phyloP scores from a whole-genome alignment of 2,888 invertebrate genomes.

The Neoaliturus tenellus region DNA sequence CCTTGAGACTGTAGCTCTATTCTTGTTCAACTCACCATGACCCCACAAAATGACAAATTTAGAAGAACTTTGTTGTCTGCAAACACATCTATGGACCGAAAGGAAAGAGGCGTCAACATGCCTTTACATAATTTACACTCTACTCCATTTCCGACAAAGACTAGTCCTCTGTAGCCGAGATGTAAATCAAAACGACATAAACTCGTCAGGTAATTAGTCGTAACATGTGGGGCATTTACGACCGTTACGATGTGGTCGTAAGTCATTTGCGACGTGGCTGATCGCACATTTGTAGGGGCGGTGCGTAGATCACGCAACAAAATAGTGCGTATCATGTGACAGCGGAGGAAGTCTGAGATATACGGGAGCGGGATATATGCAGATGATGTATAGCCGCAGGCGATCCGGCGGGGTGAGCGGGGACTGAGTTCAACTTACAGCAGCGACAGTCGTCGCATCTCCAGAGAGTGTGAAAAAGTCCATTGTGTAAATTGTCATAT shows the following conservation, averaged over 20 bases:
- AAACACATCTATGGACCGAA: no score
- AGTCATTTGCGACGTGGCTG: slow-evolving; percentile 30
- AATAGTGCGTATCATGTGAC: slow-evolving; percentile 39
- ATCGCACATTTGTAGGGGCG: slow-evolving; percentile 40
- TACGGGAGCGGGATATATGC: not conserved
- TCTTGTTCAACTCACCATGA: no score
- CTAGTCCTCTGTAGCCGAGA: not conserved
- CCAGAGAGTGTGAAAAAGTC: no score
- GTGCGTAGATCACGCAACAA: not conserved
- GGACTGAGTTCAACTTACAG: no score
- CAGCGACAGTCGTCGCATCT: no score
- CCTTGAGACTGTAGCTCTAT: no score
- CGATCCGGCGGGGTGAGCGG: no score
- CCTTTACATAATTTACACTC: not conserved
- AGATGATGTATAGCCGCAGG: no score
- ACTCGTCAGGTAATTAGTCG: slow-evolving; percentile 43
- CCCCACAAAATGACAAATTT: no score
- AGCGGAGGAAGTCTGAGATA: not conserved
- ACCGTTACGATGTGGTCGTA: not conserved
- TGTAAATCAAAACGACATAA: slow-evolving; percentile 36
- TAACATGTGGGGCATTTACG: not conserved
- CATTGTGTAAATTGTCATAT: no score
- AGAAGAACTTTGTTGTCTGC: no score
- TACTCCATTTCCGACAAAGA: not conserved
- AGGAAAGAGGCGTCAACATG: not conserved